These are phyloP conservation scores for Phrynocephalus vlangalii DNA, from an alignment of 2,797 vertebrate genomes.

Conservation along the genomic window DNA sequence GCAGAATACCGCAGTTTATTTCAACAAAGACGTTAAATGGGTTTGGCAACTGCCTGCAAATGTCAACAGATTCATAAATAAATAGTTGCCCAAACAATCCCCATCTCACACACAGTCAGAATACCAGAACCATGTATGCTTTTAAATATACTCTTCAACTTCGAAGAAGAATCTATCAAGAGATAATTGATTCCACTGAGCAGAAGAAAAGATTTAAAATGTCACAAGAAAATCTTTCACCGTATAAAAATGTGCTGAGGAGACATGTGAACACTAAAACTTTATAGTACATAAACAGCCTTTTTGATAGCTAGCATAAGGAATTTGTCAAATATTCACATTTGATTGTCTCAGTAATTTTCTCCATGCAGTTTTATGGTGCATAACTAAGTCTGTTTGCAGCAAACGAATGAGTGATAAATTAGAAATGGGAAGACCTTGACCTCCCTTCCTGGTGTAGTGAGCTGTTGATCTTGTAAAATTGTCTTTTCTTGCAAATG, in stretches of 20 bases:
- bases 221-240: constrained; percentile 60
- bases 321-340: constrained; percentile 44
- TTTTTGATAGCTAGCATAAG: constrained; percentile 57
- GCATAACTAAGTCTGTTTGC: constrained; percentile 38
- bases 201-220: constrained; percentile 76
- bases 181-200: constrained; percentile 78
- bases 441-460: constrained; percentile 40
- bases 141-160: constrained; percentile 78
- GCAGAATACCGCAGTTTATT: constrained; percentile 51
- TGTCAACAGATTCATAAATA: constrained; percentile 71
- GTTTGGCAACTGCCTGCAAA: constrained; percentile 69
- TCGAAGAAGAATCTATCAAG: constrained; percentile 76
- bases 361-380: constrained; percentile 24
- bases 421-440: constrained; percentile 36
- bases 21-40: constrained; percentile 51
- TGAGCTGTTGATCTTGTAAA: constrained; percentile 44
- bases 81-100: constrained; percentile 69
- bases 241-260: constrained; percentile 68
- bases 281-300: constrained; percentile 14
- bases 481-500: constrained; percentile 41
- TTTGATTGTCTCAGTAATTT: constrained; percentile 48
- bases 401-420: constrained; percentile 60
- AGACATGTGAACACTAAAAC: constrained; percentile 63
- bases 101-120: constrained; percentile 72
- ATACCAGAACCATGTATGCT: constrained; percentile 76